Evolutionary conservation across 2,113 vertebrate species (phyloP).

Genomic region (Pterocles burchelli): DNA sequence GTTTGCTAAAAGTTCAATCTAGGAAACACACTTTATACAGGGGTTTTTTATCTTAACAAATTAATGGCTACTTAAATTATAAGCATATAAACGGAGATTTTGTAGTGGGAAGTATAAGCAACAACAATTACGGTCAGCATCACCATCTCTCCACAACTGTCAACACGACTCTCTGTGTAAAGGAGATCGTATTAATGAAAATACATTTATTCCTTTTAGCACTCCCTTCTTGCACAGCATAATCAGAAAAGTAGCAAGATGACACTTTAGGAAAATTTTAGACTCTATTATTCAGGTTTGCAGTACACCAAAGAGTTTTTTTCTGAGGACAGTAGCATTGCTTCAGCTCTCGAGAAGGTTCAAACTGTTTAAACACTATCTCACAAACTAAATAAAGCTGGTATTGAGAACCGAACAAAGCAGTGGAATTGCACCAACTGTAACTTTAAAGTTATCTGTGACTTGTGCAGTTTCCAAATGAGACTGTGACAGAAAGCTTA

Average conservation of each 20-base stretch:
- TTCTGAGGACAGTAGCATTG: neutral
- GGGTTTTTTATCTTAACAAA: neutral
- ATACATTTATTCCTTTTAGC: neutral
- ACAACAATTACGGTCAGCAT: neutral
- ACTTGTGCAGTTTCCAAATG: slow-evolving; percentile 1
- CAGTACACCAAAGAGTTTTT: neutral
- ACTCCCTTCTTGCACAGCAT: neutral
- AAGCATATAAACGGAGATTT: neutral
- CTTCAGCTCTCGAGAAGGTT: neutral
- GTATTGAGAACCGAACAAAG: neutral
- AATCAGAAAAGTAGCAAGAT: neutral
- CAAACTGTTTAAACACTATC: neutral
- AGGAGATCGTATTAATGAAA: neutral
- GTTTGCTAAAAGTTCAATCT: neutral
- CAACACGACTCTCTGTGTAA: neutral
- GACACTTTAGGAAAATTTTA: neutral
- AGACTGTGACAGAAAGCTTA: neutral
- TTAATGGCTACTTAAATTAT: neutral
- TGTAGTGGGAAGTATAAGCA: neutral
- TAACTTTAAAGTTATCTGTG: slow-evolving; percentile 3
- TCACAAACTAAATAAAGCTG: neutral
- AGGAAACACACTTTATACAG: neutral
- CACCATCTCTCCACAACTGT: neutral
- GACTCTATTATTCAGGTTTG: neutral
- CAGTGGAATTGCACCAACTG: neutral